Conservation (phyloP, 1,140 invertebrate species). For the Steinernema feltiae region DNA sequence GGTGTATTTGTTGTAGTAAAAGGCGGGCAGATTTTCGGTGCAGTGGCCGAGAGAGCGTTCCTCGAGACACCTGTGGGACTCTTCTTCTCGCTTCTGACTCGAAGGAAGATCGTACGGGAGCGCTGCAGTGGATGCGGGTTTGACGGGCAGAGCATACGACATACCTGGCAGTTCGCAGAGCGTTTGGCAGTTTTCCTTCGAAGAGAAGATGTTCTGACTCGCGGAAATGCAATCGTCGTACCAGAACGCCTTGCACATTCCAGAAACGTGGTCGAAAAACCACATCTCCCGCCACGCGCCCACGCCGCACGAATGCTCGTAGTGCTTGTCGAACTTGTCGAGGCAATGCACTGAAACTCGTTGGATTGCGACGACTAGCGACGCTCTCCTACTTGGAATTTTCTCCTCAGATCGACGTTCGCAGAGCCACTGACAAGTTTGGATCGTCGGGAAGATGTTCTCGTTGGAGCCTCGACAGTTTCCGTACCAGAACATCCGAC, state of each 20-base stretch:
- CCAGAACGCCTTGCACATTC: slow-evolving; percentile 46
- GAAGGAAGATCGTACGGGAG: background rate
- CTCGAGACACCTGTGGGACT: slow-evolving; percentile 39
- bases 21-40: slow-evolving; percentile 20
- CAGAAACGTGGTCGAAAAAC: slow-evolving; percentile 46
- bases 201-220: slow-evolving; percentile 49
- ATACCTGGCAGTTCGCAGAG: slow-evolving; percentile 44
- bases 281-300: slow-evolving; percentile 35
- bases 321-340: slow-evolving; percentile 47
- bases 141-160: background rate
- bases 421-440: slow-evolving; percentile 51
- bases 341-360: slow-evolving; percentile 42
- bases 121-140: background rate
- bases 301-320: slow-evolving; percentile 37
- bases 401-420: slow-evolving; percentile 41
- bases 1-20: slow-evolving; percentile 6
- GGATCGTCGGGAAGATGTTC: slow-evolving; percentile 45
- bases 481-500: slow-evolving; percentile 52
- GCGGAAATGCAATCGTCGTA: slow-evolving; percentile 51
- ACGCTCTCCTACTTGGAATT: slow-evolving; percentile 39
- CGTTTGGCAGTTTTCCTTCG: slow-evolving; percentile 35
- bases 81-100: slow-evolving; percentile 21
- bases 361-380: no score
- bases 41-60: slow-evolving; percentile 36
- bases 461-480: slow-evolving; percentile 45